Base-by-base conservation (phyloP, 2,888 invertebrate species). In the Boloria selene region DNA sequence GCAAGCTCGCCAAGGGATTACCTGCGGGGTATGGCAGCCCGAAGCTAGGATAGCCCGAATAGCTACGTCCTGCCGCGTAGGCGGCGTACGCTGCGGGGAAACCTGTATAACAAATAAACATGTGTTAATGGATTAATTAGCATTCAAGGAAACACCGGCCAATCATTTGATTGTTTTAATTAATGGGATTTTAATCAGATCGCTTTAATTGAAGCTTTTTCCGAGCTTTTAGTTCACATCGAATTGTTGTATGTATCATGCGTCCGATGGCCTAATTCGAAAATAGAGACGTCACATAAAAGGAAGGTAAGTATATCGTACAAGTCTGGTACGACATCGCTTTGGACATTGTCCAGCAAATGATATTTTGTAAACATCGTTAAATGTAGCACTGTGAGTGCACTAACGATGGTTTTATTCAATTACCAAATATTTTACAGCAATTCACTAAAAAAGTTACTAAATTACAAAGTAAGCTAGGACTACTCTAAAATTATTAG, bases 21-120 rank as follows among this genome's bases (percentile, higher is more conserved):
- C 97, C 97, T 97, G 98, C 96, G 90, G 98, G 98, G 94, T 98
- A 98, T 91, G 98, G 98, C 93, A 98, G 97, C 95, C 98, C 97
- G 95, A 98, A 98, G 95, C 97, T 97, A 94, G 98, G 97, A 95
- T 98, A 98, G 94, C 97, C 97, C 94, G 97, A 97, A 94, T 97
- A 98, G 92, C 98, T 97, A 93, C 98, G 96, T 93, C 97, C 97
- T 90, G 98, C 97, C 94, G 98, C 97, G 93, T 97, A 98, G 87
- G 98, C 97, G 93, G 98, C 97, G 93, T 97, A 97, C 85, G 97
- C 97, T 91, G 97, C 97, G 94, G 97, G 97, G 93, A 98, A 97
- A 94, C 97, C 97, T 97, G 95, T 73, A 75, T 79, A 90, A 89
- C 85, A 88, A 90, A 90, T 75, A 83, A 83, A 73, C 73, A 83